Conservation (phyloP, 2,888 invertebrate genomes). For the Tenthredo livida region DNA sequence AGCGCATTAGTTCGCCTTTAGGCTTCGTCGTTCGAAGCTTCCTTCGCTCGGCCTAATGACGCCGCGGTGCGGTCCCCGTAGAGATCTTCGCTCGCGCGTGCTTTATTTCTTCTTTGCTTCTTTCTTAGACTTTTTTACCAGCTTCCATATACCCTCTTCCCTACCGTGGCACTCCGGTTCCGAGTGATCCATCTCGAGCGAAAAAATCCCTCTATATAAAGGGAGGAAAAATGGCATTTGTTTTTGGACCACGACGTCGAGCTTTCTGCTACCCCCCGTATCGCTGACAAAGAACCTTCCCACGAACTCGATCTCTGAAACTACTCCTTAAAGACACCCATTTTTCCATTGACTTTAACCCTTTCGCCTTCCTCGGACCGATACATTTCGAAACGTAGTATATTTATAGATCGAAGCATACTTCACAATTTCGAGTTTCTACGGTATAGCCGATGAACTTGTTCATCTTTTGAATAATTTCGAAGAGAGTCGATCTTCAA, state of each 20-base stretch:
- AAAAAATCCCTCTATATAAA: constrained; percentile 53
- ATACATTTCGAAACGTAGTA: background rate
- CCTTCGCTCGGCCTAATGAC: constrained; percentile 72
- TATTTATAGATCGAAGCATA: background rate
- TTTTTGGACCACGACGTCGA: constrained; percentile 52
- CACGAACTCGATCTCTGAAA: constrained; percentile 34
- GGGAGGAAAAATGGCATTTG: constrained; percentile 55
- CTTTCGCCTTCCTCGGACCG: background rate
- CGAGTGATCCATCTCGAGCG: constrained; percentile 53
- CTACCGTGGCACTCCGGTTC: constrained; percentile 44
- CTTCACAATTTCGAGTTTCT: background rate
- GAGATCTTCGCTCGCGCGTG: constrained; percentile 71
- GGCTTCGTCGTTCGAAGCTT: constrained; percentile 59
- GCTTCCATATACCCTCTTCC: constrained; percentile 21
- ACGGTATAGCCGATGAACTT: background rate
- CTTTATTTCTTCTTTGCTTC: constrained; percentile 67
- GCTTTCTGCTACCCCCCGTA: constrained; percentile 39
- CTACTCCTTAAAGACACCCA: constrained; percentile 31
- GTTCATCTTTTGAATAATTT: background rate
- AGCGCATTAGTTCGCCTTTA: constrained; percentile 60
- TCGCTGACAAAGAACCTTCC: constrained; percentile 42
- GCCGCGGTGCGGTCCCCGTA: constrained; percentile 70
- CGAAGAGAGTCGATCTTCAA: background rate
- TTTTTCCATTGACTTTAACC: constrained; percentile 13
- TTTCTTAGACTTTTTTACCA: constrained; percentile 16